phyloP scores from a whole-genome alignment of 2,797 vertebrate species.

The Eidolon dupreanum region DNA sequence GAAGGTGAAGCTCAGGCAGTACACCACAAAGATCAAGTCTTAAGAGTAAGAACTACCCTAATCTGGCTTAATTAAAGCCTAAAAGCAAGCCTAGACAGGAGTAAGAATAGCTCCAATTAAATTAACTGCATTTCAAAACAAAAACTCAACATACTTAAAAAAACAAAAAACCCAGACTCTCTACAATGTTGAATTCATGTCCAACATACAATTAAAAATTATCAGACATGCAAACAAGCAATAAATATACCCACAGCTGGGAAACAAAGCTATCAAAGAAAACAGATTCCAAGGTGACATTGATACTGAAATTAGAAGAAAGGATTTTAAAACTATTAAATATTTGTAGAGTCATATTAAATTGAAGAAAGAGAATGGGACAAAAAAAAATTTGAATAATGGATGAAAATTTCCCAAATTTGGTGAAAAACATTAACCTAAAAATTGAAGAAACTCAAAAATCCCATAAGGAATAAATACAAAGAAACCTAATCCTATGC shows the following conservation, averaged over 20 bases:
- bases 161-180: not conserved
- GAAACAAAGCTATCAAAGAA: not conserved
- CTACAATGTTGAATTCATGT: not conserved
- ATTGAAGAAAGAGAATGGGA: not conserved
- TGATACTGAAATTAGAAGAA: not conserved
- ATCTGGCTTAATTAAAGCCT: not conserved
- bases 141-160: slow-evolving; percentile 12
- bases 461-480: not conserved
- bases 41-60: not conserved
- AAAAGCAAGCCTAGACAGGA: not conserved
- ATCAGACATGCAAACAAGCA: slow-evolving; percentile 9
- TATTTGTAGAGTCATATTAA: not conserved
- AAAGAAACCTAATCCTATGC: not conserved
- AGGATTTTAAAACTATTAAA: not conserved
- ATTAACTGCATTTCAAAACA: not conserved
- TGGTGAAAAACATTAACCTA: not conserved
- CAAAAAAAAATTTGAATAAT: not conserved
- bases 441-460: not conserved
- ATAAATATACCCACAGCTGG: not conserved
- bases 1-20: not conserved
- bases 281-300: not conserved
- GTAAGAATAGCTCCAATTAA: not conserved
- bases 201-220: not conserved
- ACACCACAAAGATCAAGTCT: not conserved
- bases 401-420: not conserved